Base-by-base conservation (phyloP, 2,888 invertebrate genomes). In the Parelbella ahira region DNA sequence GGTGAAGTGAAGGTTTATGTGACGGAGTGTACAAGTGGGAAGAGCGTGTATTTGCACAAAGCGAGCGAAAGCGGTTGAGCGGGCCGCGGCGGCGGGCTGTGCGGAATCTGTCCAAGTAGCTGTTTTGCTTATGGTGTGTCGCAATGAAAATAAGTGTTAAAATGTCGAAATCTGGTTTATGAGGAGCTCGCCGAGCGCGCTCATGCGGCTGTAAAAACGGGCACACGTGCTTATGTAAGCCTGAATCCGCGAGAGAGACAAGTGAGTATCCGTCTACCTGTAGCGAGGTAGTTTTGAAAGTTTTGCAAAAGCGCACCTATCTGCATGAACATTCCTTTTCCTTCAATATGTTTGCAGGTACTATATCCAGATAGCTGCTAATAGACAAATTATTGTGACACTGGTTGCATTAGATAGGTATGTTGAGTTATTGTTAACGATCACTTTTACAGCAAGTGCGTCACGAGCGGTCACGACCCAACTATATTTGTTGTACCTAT, bases 81-180 rank as follows among this genome's bases (percentile, higher is more conserved):
- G 45, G 45, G 49, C 52, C 43, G 65, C 69, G 69, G 64, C 63
- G 60, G 63, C 63, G 58, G 56, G 51, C 51, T 49, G 57, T 47
- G 51, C 58, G 67, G 77, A 71, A 77, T 76, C 74, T 64, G 65
- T 70, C 67, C 72, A 71, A 74, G 73, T 76, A 63, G 71, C 76
- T 78, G 78, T 72, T 78, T 75, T 74, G 66, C 70, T 68, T 64
- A 60, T 74, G 72, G 55, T 69, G 79, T 83, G 77, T 82, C 62
- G 82, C 67, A 84, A 86, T 83, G 79, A 68, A 77, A 80, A 80
- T 75, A 81, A 83, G 80, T 83, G 81, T 64, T 75, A 67, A 78
- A 78, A 72, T 87, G 80, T 76, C 62, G 81, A 82, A 80, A 86
- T 80, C 75, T 76, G 67, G 73, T 79, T 79, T 78, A 68, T 76